Evolutionary conservation across 2,113 vertebrate species (phyloP), one percentile per base, ranked within the genome.

Genomic region (Holacanthus passer): DNA sequence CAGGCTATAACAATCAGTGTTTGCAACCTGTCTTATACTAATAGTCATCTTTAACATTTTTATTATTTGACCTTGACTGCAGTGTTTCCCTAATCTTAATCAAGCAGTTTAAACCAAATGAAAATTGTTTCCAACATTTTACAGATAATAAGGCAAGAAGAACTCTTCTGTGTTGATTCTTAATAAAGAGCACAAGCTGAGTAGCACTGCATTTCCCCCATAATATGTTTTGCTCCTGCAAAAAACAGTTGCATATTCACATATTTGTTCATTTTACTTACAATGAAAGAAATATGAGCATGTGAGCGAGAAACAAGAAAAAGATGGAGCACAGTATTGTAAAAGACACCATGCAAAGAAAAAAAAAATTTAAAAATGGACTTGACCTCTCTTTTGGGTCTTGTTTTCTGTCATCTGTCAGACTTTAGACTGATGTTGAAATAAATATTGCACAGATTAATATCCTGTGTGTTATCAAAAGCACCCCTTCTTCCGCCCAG

Each of bases 341-440:
- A 19, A 11, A 68, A 56, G n/a, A 53, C 27, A 32, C 7, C 43
- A 5, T 37, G 37, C 35, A 20, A 2, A 11, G 55, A 24, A 35
- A 73, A 41, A 50, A 22, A 29, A 14, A 14, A 16, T 41, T 6
- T 8, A 41, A 2, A 41, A 41, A 9, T 10, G 14, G 13, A 19
- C 4, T 20, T 64, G 16, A 48, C 20, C 32, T 74, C 41, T 37
- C 35, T 31, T 19, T 60, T 31, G 32, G 19, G 19, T 19, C 31
- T 20, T 65, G 39, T 58, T 72, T 58, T 65, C 56, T 69, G n/a
- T 73, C 53, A 39, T 53, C 31, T 69, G 53, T 58, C 60, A 47
- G 60, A 22, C 32, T 60, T 67, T 22, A 16, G 55, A 65, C 32
- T 37, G 20, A 62, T 56, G 11, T 41, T 64, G 12, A 76, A 72